phyloP scores from a whole-genome alignment of 37 sponge, comb jelly and placozoan genomes.

The Diacarnus erythraeanus region DNA sequence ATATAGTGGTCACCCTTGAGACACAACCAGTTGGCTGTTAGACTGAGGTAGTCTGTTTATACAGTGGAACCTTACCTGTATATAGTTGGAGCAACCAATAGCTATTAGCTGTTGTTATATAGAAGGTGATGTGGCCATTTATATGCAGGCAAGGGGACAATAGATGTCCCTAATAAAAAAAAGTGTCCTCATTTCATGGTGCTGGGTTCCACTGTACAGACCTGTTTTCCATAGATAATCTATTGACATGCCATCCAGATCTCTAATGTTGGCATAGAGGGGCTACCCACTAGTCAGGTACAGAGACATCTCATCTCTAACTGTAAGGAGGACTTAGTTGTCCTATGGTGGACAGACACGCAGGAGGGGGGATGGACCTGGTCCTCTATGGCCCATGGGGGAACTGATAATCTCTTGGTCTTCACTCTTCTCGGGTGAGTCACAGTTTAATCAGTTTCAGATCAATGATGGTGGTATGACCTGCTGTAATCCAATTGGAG shows the following conservation, averaged over 20 bases:
- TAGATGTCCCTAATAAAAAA: neutral
- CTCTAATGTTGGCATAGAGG: constrained; percentile 6
- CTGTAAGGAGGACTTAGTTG: constrained; percentile 34
- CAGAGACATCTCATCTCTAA: constrained; percentile 39
- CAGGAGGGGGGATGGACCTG: constrained; percentile 29
- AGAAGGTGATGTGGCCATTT: too few species aligned
- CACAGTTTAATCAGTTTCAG: too few species aligned
- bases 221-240: neutral
- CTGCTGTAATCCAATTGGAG: constrained; percentile 1
- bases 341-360: constrained; percentile 49
- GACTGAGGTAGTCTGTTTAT: too few species aligned
- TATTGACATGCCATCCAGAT: constrained; percentile 8
- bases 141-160: too few species aligned
- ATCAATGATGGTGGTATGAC: too few species aligned
- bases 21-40: too few species aligned
- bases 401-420: constrained; percentile 33
- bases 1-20: too few species aligned
- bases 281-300: constrained; percentile 23
- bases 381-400: constrained; percentile 28
- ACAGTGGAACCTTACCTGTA: too few species aligned
- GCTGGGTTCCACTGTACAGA: neutral
- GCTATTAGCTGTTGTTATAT: too few species aligned
- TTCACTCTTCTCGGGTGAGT: constrained; percentile 30
- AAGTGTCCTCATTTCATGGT: neutral
- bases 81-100: too few species aligned